A percentile compares a stretch with the other conserved stretches of the same genome.
Conservation (phyloP, 1,140 invertebrate genomes). For the Daktulosphaira vitifoliae region DNA sequence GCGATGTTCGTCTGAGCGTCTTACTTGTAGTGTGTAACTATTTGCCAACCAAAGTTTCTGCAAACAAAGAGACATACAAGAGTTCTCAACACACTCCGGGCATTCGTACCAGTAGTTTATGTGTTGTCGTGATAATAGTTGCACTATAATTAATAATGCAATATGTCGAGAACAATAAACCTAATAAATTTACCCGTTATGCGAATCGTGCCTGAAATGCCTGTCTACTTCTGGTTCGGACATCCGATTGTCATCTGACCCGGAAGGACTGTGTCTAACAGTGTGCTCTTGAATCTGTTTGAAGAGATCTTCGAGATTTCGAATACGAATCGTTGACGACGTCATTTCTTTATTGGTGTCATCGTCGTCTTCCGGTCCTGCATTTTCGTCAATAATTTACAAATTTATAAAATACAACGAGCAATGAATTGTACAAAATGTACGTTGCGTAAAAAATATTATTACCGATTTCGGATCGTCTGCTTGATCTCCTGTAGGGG, state of each 20-base stretch:
- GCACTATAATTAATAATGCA: background rate
- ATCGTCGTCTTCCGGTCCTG: slow-evolving; percentile 52
- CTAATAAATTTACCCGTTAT: slow-evolving; percentile 52
- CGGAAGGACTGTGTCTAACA: slow-evolving; percentile 76
- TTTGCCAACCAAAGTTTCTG: background rate
- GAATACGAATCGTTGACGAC: slow-evolving; percentile 64
- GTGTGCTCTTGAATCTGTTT: slow-evolving; percentile 76
- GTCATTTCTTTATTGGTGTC: slow-evolving; percentile 57
- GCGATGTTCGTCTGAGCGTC: too few relatives aligned
- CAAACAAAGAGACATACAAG: background rate
- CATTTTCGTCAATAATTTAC: too few relatives aligned
- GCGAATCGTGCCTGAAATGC: slow-evolving; percentile 68
- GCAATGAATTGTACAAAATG: slow-evolving; percentile 37
- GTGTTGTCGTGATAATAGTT: too few relatives aligned
- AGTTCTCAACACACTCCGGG: background rate
- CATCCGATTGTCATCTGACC: slow-evolving; percentile 83
- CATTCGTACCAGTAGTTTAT: background rate
- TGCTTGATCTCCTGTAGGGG: slow-evolving; percentile 4
- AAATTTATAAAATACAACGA: too few relatives aligned
- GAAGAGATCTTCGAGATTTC: slow-evolving; percentile 84
- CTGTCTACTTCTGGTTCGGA: slow-evolving; percentile 83
- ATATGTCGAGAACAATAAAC: slow-evolving; percentile 14
- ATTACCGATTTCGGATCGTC: slow-evolving; percentile 37
- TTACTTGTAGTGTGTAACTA: too few relatives aligned
- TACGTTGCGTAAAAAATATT: too few relatives aligned